Evolutionary conservation across 35 echinoderm and acorn worm genomes (phyloP), one percentile per base, ranked within the genome.

Genomic region (Eucidaris tribuloides): DNA sequence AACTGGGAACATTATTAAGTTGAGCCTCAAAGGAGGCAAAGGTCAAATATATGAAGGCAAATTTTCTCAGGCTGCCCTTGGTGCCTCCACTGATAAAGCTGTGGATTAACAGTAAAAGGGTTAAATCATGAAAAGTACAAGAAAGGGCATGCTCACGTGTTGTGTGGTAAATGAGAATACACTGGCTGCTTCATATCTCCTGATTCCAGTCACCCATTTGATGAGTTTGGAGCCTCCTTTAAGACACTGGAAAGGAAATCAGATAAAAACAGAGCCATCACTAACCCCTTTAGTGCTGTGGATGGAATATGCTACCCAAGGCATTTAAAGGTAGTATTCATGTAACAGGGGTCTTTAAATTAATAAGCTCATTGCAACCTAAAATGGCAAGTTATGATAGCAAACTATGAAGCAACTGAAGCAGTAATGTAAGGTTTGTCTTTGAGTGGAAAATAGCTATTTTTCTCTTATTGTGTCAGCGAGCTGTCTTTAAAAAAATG

Each of bases 151-250:
- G 83, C 88, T 72, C 62, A 91, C 94, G 79, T 86, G 84, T 71
- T 88, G 94, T 19, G 89, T 71, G 42, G 71, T 64, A 33, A 97
- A 97, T 71, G 76, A 48, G 38, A 97, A 87, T 5, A 76, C 42
- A 77, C 94, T 91, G 42, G 84, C 94, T 0, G 94, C 89, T 45
- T 97, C 94, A 60, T 85, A 97, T 38, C 94, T 79, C 35, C 86
- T 84, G 23, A 72, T 80, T 84, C 92, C 74, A 42, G 82, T 85
- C 4, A 94, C 34, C 14, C 81, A 77, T 43, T 94, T 83, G 38
- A 89, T 1, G 17, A 94, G 38, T 33, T 83, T 81, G 31, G 92
- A 81, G 44, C 86, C 92, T 22, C 40, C 64, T 59, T 58, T 60
- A 13, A 94, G 77, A 22, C 76, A 46, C 92, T 94, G 81, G 7